Conservation (phyloP, 2,888 invertebrate genomes). For the Synanthedon formicaeformis region DNA sequence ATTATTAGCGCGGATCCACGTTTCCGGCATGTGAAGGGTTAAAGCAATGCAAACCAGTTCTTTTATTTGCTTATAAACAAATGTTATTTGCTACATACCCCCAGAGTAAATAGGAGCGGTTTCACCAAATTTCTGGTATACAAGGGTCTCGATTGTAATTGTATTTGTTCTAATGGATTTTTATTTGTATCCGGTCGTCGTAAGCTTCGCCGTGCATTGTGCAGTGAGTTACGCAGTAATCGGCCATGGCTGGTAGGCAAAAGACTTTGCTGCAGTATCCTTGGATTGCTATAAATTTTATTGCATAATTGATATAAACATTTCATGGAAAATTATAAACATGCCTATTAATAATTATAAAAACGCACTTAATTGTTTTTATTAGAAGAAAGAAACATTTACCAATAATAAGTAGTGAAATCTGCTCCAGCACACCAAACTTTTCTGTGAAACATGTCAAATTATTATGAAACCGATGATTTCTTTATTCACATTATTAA, state of each 20-base stretch:
- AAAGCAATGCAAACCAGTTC: too few species aligned
- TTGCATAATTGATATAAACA: neutral
- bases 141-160: slow-evolving; percentile 52
- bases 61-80: too few species aligned
- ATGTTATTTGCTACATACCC: slow-evolving; percentile 51
- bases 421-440: slow-evolving; percentile 45
- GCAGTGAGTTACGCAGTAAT: slow-evolving; percentile 40
- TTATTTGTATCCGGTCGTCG: slow-evolving; percentile 30
- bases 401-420: slow-evolving; percentile 18
- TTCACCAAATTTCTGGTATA: slow-evolving; percentile 62
- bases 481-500: slow-evolving; percentile 32
- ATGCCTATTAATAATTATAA: too few species aligned
- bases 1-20: too few species aligned
- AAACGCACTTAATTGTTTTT: too few species aligned
- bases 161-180: slow-evolving; percentile 50
- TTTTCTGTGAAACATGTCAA: slow-evolving; percentile 51
- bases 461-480: slow-evolving; percentile 14
- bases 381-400: too few species aligned
- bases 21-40: too few species aligned
- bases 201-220: slow-evolving; percentile 32
- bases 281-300: slow-evolving; percentile 20
- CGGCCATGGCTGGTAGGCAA: slow-evolving; percentile 17
- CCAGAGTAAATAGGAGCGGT: slow-evolving; percentile 74
- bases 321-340: neutral
- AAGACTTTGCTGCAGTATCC: slow-evolving; percentile 17